phyloP scores from a whole-genome alignment of 2,113 vertebrate species.

The Malurus cyaneus region DNA sequence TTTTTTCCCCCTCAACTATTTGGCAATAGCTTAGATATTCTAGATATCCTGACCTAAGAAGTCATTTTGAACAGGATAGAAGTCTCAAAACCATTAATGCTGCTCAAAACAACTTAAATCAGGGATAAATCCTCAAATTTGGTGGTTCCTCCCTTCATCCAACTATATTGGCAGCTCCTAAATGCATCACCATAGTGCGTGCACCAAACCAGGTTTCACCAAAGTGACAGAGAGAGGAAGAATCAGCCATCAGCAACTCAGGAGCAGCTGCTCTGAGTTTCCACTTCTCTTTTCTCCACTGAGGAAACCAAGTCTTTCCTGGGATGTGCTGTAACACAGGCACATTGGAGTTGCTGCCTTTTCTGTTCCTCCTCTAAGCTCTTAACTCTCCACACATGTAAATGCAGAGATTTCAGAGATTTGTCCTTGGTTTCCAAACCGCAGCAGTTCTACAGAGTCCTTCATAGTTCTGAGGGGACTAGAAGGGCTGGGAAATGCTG shows the following conservation, averaged over 20 bases:
- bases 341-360: background rate
- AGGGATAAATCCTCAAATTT: background rate
- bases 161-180: background rate
- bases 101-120: background rate
- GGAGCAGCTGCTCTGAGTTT: background rate
- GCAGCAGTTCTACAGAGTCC: background rate
- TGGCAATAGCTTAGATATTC: background rate
- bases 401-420: background rate
- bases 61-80: background rate
- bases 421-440: background rate
- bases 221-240: background rate
- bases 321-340: background rate
- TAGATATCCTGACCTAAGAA: background rate
- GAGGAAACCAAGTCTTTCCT: background rate
- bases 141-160: background rate
- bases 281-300: background rate
- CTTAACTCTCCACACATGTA: background rate
- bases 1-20: background rate
- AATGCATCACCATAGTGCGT: background rate
- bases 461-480: background rate
- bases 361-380: background rate
- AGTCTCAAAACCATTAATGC: background rate
- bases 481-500: background rate
- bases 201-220: background rate
- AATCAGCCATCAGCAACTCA: background rate